Base-by-base conservation (phyloP, 2,888 invertebrate species). In the Psylliodes chrysocephalus region DNA sequence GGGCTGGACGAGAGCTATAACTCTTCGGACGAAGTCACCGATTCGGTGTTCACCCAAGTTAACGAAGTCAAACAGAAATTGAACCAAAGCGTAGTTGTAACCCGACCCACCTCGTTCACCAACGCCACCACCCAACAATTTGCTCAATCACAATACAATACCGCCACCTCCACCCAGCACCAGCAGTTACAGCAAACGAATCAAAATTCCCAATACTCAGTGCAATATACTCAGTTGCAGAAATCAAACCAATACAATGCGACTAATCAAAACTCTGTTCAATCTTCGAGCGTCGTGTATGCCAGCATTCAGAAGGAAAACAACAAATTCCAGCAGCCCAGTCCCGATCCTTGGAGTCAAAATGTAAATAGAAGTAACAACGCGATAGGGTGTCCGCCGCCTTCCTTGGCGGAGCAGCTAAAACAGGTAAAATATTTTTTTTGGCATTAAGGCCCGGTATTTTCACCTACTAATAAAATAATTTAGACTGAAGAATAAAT, bases 401-500 rank as follows among this genome's bases (percentile, higher is more conserved):
- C 92, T 70, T 92, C 91, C 61, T 86, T 94, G 72, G 93, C 93
- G 15, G 94, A 94, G 83, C 94, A 94, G 82, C 85, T 94, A 75
- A 93, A 93, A 85, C 92, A 92, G 82, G 93, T 81, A 76, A 69
- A n/a, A n/a, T n/a, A n/a, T n/a, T n/a, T n/a, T n/a, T n/a, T n/a
- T n/a, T n/a, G n/a, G n/a, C n/a, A n/a, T n/a, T n/a, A n/a, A n/a
- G n/a, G n/a, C n/a, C n/a, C n/a, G n/a, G n/a, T n/a, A n/a, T n/a
- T n/a, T n/a, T n/a, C n/a, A n/a, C n/a, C n/a, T n/a, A n/a, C n/a
- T n/a, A n/a, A n/a, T n/a, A n/a, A n/a, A n/a, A n/a, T n/a, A n/a
- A n/a, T n/a, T n/a, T n/a, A n/a, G n/a, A n/a, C n/a, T n/a, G n/a
- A n/a, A n/a, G n/a, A n/a, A n/a, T n/a, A n/a, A n/a, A n/a, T n/a